phyloP scores from a whole-genome alignment of 2,113 vertebrate genomes.

The Lagopus leucura region DNA sequence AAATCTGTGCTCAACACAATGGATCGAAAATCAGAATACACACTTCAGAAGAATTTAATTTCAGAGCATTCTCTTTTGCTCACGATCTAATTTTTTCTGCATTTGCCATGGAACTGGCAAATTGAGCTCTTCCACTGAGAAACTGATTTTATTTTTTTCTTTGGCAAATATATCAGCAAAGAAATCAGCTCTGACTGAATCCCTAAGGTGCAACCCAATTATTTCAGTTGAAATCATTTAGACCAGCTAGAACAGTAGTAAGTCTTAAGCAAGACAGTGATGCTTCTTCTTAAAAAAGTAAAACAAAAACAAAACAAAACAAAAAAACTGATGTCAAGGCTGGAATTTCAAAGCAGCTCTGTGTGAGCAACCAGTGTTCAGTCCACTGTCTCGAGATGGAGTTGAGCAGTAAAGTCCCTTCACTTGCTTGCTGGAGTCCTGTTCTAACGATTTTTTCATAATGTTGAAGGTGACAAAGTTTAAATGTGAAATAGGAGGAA shows the following conservation, averaged over 20 bases:
- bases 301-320: rapidly evolving
- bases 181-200: background rate
- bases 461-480: background rate
- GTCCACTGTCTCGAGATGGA: background rate
- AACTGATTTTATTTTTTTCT: background rate
- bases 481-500: background rate
- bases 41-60: background rate
- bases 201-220: background rate
- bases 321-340: background rate
- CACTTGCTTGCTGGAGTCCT: background rate
- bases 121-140: background rate
- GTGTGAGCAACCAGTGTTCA: background rate
- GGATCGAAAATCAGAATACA: background rate
- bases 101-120: background rate
- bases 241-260: background rate
- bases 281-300: background rate
- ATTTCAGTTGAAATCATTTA: background rate
- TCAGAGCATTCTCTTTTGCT: background rate
- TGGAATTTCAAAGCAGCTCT: background rate
- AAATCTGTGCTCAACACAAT: background rate
- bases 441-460: background rate
- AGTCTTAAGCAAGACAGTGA: background rate
- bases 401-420: background rate
- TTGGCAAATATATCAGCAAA: background rate
- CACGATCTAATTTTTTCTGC: background rate